Conservation (phyloP, 2,797 vertebrate species). For the Momotus momota region DNA sequence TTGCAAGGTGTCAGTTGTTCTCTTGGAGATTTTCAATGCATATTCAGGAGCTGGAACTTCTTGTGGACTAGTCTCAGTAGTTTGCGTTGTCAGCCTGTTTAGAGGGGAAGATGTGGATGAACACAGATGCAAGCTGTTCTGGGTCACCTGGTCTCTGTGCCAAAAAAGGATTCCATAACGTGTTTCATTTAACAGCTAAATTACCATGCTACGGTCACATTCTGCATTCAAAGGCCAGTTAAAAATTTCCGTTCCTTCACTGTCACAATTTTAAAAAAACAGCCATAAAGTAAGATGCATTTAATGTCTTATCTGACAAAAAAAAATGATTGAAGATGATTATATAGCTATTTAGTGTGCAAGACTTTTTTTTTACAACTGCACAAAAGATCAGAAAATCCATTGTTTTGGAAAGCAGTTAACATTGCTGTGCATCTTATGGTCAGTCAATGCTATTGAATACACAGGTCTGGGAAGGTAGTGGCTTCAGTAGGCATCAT, state of each 20-base stretch:
- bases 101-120: neutral
- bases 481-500: neutral
- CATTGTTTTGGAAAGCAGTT: neutral
- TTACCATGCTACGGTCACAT: neutral
- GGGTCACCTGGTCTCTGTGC: neutral
- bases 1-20: neutral
- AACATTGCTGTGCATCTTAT: neutral
- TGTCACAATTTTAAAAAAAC: neutral
- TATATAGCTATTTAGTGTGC: neutral
- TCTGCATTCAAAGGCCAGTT: neutral
- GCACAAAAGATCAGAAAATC: neutral
- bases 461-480: neutral
- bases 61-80: neutral
- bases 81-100: neutral
- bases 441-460: neutral
- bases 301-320: neutral
- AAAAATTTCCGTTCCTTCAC: neutral
- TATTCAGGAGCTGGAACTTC: neutral
- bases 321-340: neutral
- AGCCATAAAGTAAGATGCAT: accelerated
- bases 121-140: neutral
- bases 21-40: neutral
- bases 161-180: neutral
- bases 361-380: neutral
- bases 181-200: neutral